Base-by-base conservation (phyloP, 2,888 invertebrate species). In the Polydrusus tereticollis region DNA sequence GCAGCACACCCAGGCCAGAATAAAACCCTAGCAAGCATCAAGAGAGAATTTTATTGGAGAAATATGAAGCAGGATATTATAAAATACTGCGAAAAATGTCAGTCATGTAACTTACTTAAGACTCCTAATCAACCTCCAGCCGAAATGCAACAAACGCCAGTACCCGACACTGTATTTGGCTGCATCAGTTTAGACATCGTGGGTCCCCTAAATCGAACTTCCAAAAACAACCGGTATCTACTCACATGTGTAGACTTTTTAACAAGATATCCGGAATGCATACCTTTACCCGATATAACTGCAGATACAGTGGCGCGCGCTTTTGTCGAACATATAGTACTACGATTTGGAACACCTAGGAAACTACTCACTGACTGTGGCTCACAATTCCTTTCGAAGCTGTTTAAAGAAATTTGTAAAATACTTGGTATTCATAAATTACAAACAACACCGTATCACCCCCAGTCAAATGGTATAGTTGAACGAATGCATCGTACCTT, bases 1-100 rank as follows among this genome's bases (percentile, higher is more conserved):
- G 75, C 76, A 18, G 78, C 80, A n/a, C 82, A 83, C 72, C 77
- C 72, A 41, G 80, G 81, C 8, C 66, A 78, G 14, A 72, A 79
- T 10, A 78, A 79, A 65, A 81, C 81, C 0, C 69, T 68, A 5
- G 67, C 62, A 14, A 12, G 63, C n/a, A 73, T 82, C 10, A 57
- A 72, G 43, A 45, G 68, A 52, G 47, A 70, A 21, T 81, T 76
- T 71, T 79, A 76, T 47, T 81, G 81, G 81, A 77, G 71, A 12
- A 69, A 50, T 0, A 75, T 81, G 73, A 68, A 50, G 77, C 75
- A 0, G 7, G 7, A 29, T 29, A 7, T 29, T 5, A 7, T 29
- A 5, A 29, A 29, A 29, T 29, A 5, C 29, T 29, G 29, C 4
- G 7, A 29, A 29, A 4, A 29, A 29, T 29, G 29, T 29, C 29